These are phyloP conservation scores for Pedetes capensis DNA, from an alignment of 2,113 vertebrate species.

Conservation along the genomic window DNA sequence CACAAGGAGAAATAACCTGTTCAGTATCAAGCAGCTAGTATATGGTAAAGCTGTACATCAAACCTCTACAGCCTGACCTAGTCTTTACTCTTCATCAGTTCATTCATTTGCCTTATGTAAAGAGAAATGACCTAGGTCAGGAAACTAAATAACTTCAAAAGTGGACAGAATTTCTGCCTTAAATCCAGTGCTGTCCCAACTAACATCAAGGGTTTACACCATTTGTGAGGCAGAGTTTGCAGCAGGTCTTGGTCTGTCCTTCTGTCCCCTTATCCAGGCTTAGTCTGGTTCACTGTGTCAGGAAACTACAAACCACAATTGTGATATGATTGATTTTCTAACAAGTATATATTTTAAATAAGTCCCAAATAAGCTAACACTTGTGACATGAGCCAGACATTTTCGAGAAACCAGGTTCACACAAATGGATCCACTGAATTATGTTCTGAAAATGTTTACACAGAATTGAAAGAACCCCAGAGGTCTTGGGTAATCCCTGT, in stretches of 20 bases:
- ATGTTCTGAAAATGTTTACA: slow-evolving; percentile 44
- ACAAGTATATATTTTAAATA: not conserved
- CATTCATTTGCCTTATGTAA: not conserved
- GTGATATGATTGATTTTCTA: not conserved
- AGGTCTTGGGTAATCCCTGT: not conserved
- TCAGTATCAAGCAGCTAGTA: not conserved
- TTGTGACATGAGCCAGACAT: not conserved
- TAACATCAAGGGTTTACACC: not conserved
- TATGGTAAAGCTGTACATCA: not conserved
- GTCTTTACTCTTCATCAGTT: not conserved
- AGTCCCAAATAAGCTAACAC: not conserved
- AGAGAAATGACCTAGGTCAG: not conserved
- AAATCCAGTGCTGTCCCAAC: not conserved
- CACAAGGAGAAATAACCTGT: not conserved
- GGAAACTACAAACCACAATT: not conserved
- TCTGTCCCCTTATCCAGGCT: not conserved
- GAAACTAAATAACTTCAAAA: not conserved
- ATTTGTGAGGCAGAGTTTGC: not conserved
- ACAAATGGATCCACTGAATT: not conserved
- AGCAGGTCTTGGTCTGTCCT: not conserved
- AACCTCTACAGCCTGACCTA: too few species aligned
- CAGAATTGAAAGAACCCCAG: not conserved
- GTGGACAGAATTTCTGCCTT: not conserved
- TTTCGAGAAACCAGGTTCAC: not conserved
- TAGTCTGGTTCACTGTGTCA: not conserved